Percentiles rank a stretch among this genome's conserved stretches.
These are phyloP conservation scores for Toxotes chatareus DNA, from an alignment of 2,113 vertebrate genomes.

Conservation along the genomic window DNA sequence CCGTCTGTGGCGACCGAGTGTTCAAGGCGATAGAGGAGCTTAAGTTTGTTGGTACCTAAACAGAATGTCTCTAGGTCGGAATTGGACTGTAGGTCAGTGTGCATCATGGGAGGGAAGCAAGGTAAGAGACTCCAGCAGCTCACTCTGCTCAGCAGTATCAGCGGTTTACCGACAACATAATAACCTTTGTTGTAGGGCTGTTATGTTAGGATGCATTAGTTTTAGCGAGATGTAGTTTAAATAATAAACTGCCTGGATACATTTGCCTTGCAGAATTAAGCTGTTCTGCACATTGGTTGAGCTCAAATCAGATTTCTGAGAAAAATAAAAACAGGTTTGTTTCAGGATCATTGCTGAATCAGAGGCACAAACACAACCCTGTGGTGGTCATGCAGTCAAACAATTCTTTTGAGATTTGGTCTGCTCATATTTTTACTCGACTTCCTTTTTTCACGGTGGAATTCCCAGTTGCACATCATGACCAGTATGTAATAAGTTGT, in stretches of 20 bases:
- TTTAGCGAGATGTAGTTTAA: too few relatives aligned
- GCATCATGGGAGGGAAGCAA: slow-evolving; percentile 53
- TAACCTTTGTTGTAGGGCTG: too few relatives aligned
- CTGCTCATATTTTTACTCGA: background rate
- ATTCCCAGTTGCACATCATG: slow-evolving; percentile 15
- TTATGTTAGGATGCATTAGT: too few relatives aligned
- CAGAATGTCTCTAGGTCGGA: slow-evolving; percentile 69
- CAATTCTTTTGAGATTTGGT: background rate
- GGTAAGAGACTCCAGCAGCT: slow-evolving; percentile 63
- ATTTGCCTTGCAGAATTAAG: too few relatives aligned
- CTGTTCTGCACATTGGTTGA: too few relatives aligned
- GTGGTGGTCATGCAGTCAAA: background rate
- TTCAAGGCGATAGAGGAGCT: slow-evolving; percentile 9
- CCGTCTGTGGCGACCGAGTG: background rate
- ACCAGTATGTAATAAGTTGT: background rate
- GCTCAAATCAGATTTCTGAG: too few relatives aligned
- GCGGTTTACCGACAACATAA: too few relatives aligned
- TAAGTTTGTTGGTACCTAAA: slow-evolving; percentile 21
- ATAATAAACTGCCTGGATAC: too few relatives aligned
- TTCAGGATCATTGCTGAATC: background rate
- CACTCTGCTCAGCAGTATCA: too few relatives aligned
- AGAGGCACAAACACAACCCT: background rate
- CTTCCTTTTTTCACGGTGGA: background rate
- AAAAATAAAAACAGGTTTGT: too few relatives aligned
- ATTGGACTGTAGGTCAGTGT: slow-evolving; percentile 31